Conservation (phyloP, 2,888 invertebrate species). For the Automeris io region DNA sequence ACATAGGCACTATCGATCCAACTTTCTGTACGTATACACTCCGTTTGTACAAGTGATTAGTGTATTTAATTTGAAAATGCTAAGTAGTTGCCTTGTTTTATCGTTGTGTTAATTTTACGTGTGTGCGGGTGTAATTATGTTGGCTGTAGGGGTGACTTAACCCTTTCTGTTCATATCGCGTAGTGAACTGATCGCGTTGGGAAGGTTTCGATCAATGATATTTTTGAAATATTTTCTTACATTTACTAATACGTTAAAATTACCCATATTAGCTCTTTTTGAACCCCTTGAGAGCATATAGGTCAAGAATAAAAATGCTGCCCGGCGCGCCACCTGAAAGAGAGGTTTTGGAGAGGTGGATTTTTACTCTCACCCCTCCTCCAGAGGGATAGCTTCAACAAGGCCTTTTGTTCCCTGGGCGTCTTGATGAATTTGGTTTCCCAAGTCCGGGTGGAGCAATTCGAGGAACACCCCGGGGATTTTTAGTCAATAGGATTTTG, state of each 20-base stretch:
- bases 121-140: conserved; percentile 56
- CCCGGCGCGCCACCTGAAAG: no score
- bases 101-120: conserved; percentile 46
- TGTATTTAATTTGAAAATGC: conserved; percentile 78
- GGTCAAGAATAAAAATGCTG: no score
- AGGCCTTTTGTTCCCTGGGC: no score
- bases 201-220: conserved; percentile 60
- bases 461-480: no score
- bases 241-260: conserved; percentile 6
- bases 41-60: conserved; percentile 74
- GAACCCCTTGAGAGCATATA: no score
- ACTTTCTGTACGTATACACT: conserved; percentile 45
- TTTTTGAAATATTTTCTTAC: conserved; percentile 32
- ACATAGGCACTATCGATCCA: conserved; percentile 67
- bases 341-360: no score
- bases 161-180: conserved; percentile 59
- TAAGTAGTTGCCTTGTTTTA: conserved; percentile 75
- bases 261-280: no score
- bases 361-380: no score
- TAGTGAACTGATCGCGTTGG: conserved; percentile 56
- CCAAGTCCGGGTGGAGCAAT: no score
- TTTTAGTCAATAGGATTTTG: no score
- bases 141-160: conserved; percentile 50
- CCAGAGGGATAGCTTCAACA: no score
- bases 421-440: no score